Percentiles rank a stretch among this genome's conserved stretches.
These are phyloP conservation scores for Elmis aenea DNA, from an alignment of 2,888 invertebrate genomes.

Conservation along the genomic window DNA sequence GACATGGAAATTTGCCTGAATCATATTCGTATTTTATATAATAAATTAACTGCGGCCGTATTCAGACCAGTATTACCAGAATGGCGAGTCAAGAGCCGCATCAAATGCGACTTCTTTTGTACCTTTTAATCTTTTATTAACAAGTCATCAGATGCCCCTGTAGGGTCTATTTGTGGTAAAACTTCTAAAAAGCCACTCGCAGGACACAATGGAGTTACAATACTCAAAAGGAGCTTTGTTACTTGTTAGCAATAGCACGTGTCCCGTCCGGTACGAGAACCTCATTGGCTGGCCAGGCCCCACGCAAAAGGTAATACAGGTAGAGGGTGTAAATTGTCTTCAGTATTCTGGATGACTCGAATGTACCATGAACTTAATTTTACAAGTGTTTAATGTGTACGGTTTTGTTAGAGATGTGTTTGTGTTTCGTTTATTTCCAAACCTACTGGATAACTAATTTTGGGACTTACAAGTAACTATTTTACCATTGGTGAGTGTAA, in stretches of 20 bases:
- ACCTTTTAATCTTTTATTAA: constrained; percentile 20
- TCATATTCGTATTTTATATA: too few relatives aligned
- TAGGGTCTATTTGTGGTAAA: constrained; percentile 26
- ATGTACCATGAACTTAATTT: constrained; percentile 13
- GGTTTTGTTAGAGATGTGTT: too few relatives aligned
- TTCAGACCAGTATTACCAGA: too few relatives aligned
- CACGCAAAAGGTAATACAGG: constrained; percentile 26
- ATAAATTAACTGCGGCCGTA: too few relatives aligned
- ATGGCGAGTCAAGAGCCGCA: too few relatives aligned
- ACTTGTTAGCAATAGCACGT: constrained; percentile 27
- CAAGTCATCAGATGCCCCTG: constrained; percentile 20
- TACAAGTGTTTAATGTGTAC: constrained; percentile 1
- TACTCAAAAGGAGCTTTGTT: constrained; percentile 27
- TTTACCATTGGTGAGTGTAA: too few relatives aligned
- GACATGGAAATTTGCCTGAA: too few relatives aligned
- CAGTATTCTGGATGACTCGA: constrained; percentile 22
- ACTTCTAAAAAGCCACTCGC: constrained; percentile 33
- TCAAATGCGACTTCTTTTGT: too few relatives aligned
- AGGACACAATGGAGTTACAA: constrained; percentile 33
- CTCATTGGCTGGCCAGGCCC: constrained; percentile 27
- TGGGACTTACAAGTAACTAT: too few relatives aligned
- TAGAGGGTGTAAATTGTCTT: constrained; percentile 27
- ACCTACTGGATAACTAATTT: too few relatives aligned
- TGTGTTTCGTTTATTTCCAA: too few relatives aligned
- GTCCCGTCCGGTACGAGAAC: constrained; percentile 25